Evolutionary conservation across 30 jellyfish, hydroid and myxozoan species (phyloP), one percentile per base, ranked within the genome.

Genomic region (Cassiopea andromeda): DNA sequence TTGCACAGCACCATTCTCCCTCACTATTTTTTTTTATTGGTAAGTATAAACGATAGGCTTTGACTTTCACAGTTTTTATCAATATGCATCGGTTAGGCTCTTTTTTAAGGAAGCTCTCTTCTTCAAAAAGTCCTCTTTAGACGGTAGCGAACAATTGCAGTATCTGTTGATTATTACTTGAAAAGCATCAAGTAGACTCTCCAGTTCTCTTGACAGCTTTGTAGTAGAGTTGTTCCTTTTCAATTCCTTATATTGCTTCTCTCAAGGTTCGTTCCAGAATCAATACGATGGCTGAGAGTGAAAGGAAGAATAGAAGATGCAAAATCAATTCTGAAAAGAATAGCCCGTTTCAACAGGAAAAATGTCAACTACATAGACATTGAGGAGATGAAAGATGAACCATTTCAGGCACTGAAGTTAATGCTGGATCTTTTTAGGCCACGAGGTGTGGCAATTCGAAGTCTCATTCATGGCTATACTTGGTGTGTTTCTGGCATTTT

Each of bases 1-100:
- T 48, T 64, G 91, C 61, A 78, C 91, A 79, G 85, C 80, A 27
- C 95, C 95, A n/a, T 87, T 76, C 54, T 48, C 80, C 1, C 14
- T 87, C 54, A 81, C 73, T 1, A 54, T 54, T 10, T 10, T 54
- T 6, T 54, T 54, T 83, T 82, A 16, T 83, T 84, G 64, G 64
- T 54, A 54, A 6, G 64, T 54, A 27, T 27, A 27, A 27, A 27
- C 38, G 38, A 27, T 27, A 27, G 38, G 38, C 38, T 27, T 27
- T 27, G 38, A 27, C 38, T 27, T 27, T 27, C 38, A 27, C 38
- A 27, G 38, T 27, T 27, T 27, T 27, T 27, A 27, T 27, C 38
- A 27, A 27, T 27, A 27, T 27, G 38, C 38, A 27, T 27, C 38
- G 38, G 38, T 27, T 27, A 27, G 38, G 38, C 38, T 27, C 38